Percentiles rank a stretch among this genome's conserved stretches.
Evolutionary conservation across 2,113 vertebrate species (phyloP).

Genomic region (Cyanoliseus patagonus): DNA sequence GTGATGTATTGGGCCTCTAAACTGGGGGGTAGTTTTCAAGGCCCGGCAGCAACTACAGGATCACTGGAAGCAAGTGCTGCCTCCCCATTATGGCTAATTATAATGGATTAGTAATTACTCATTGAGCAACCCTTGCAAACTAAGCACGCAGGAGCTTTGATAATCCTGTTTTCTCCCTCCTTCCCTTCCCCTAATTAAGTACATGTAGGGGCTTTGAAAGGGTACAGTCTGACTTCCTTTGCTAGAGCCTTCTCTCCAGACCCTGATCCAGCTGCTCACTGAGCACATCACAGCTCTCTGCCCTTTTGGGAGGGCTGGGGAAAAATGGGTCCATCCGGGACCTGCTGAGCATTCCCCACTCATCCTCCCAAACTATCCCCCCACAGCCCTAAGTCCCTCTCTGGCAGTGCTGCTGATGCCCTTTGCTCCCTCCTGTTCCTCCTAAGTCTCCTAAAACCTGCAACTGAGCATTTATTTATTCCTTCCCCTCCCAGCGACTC

Average conservation of each 20-base stretch:
- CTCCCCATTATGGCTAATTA: neutral
- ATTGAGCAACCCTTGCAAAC: neutral
- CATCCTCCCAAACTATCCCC: neutral
- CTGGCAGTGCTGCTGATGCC: neutral
- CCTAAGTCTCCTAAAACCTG: rapidly evolving
- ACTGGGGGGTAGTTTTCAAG: neutral
- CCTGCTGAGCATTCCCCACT: neutral
- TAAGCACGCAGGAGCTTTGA: neutral
- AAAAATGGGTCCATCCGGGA: neutral
- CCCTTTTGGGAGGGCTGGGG: neutral
- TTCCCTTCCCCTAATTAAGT: neutral
- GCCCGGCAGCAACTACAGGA: neutral
- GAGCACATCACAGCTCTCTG: neutral
- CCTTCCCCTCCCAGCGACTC: neutral
- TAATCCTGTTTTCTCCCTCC: neutral
- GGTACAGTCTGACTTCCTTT: neutral
- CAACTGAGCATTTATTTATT: neutral
- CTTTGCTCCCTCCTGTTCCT: neutral
- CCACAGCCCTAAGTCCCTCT: neutral
- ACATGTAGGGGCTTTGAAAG: neutral
- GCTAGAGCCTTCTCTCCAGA: neutral
- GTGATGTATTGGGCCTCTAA: rapidly evolving
- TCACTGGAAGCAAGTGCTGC: neutral
- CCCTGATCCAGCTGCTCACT: neutral
- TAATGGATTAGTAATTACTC: constrained; percentile 19